Percentiles rank a stretch among this genome's conserved stretches.
These are phyloP conservation scores for Emys orbicularis DNA, from an alignment of 2,797 vertebrate genomes.

Conservation along the genomic window DNA sequence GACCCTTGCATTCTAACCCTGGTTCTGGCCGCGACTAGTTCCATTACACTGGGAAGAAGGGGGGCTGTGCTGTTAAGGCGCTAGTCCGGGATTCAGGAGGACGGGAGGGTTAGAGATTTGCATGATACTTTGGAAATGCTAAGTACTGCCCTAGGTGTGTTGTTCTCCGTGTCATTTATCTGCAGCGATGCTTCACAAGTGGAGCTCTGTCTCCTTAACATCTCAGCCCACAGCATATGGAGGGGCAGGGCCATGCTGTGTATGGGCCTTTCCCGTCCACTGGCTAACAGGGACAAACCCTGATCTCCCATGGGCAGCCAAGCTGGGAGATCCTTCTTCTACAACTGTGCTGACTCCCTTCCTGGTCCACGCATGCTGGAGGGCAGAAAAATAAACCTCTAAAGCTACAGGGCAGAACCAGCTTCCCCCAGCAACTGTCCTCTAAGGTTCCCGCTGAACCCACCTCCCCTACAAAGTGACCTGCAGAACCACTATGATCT, in stretches of 20 bases:
- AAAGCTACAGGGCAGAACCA: neutral
- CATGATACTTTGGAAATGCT: rapidly evolving
- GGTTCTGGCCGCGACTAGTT: neutral
- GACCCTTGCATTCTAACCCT: neutral
- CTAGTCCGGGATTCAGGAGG: neutral
- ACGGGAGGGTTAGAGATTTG: neutral
- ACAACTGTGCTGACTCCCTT: neutral
- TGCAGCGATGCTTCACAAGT: neutral
- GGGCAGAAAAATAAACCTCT: rapidly evolving
- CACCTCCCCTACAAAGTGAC: too few species aligned
- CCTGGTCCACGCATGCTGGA: neutral
- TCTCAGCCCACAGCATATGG: neutral
- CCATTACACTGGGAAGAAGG: neutral
- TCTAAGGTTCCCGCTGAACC: neutral
- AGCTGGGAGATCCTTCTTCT: neutral
- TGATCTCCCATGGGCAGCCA: neutral
- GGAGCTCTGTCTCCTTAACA: neutral
- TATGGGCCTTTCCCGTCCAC: neutral
- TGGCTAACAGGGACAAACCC: neutral
- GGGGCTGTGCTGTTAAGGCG: neutral
- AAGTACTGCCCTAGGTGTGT: neutral
- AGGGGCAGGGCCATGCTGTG: neutral
- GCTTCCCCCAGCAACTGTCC: neutral
- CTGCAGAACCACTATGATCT: neutral
- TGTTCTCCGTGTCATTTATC: neutral